A percentile compares a stretch with the other conserved stretches of the same genome.
Conservation (phyloP, 1,140 invertebrate species). For the Laupala kohalensis region DNA sequence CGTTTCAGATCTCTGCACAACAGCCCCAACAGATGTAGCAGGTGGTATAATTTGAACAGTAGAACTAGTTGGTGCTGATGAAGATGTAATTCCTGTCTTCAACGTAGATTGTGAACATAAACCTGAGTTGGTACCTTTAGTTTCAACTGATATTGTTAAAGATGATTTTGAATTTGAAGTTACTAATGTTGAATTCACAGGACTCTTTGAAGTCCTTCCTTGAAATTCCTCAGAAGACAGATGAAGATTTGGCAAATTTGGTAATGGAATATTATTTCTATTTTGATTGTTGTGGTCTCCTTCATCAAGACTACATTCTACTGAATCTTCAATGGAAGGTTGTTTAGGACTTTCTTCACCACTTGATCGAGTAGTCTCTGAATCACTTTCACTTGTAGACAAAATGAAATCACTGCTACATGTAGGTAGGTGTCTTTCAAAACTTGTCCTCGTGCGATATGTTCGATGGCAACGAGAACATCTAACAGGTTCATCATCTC, state of each 20-base stretch:
- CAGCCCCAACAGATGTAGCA: not conserved
- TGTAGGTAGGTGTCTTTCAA: constrained; percentile 61
- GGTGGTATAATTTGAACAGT: not conserved
- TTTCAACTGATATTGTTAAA: not conserved
- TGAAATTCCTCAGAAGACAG: not conserved
- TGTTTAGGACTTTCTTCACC: constrained; percentile 2
- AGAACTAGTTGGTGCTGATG: not conserved
- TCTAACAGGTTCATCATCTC: constrained; percentile 59
- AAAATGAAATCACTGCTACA: constrained; percentile 50
- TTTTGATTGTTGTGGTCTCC: not conserved
- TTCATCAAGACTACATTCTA: not conserved
- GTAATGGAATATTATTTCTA: not conserved
- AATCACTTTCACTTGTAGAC: constrained; percentile 63
- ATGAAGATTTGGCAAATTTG: not conserved
- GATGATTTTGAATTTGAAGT: no score
- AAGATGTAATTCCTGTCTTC: not conserved
- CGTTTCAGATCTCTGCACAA: not conserved
- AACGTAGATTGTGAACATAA: not conserved
- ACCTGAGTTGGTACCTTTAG: not conserved
- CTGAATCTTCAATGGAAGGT: not conserved
- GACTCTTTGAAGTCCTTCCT: not conserved
- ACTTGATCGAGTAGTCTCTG: constrained; percentile 9
- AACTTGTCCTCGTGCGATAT: constrained; percentile 77
- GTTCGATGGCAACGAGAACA: constrained; percentile 77
- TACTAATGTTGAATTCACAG: not conserved